These are phyloP conservation scores for Petrocephalus zakoni DNA, from an alignment of 2,113 vertebrate genomes.

Conservation along the genomic window DNA sequence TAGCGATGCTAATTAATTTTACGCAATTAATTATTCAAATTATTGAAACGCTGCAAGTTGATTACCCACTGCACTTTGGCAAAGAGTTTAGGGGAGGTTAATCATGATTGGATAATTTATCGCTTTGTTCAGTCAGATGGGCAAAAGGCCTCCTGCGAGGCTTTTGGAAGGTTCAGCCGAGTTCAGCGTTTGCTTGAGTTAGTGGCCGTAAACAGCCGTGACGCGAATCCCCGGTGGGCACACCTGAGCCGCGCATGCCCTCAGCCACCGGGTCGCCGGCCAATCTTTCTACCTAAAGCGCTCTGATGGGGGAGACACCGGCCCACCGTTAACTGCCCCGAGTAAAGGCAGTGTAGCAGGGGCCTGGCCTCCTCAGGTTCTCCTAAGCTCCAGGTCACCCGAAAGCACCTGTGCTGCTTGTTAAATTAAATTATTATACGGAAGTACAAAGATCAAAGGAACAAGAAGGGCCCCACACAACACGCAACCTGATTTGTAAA, in stretches of 20 bases:
- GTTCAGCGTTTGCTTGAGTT: not conserved
- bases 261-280: not conserved
- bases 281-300: not conserved
- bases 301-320: not conserved
- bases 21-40: conserved; percentile 6
- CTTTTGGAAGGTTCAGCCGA: not conserved
- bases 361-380: not conserved
- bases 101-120: not conserved
- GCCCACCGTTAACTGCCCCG: not conserved
- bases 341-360: not conserved
- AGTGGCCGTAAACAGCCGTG: not conserved
- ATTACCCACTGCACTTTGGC: conserved; percentile 3
- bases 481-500: not conserved
- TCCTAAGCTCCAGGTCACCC: not conserved
- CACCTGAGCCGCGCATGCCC: not conserved
- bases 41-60: not conserved
- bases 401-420: not conserved
- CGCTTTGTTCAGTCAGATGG: not conserved
- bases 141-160: not conserved
- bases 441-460: not conserved
- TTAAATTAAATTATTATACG: not conserved
- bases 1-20: not conserved
- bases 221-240: not conserved
- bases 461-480: not conserved
- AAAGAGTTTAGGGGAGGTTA: not conserved